phyloP scores from a whole-genome alignment of 23 tunicate genomes.

The Aplidium turbinatum region DNA sequence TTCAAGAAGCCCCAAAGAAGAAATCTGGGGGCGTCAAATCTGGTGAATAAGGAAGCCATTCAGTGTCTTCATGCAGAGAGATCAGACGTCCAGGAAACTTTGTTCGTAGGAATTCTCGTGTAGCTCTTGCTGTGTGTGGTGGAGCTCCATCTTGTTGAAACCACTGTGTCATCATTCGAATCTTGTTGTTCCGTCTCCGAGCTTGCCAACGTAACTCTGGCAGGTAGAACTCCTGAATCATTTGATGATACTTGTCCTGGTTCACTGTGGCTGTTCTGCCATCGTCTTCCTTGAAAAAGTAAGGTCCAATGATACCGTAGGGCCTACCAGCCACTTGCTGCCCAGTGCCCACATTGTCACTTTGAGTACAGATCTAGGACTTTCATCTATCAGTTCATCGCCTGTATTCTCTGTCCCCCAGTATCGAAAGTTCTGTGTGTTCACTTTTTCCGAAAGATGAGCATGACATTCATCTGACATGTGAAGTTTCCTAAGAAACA shows the following conservation, averaged over 20 bases:
- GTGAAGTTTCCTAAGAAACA: neutral
- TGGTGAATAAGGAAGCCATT: constrained; percentile 9
- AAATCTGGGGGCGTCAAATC: constrained; percentile 19
- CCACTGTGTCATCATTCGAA: constrained; percentile 2
- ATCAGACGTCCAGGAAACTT: constrained; percentile 21
- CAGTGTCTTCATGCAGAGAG: constrained; percentile 11
- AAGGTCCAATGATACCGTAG: constrained; percentile 5
- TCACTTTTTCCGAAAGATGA: neutral
- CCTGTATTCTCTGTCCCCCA: neutral
- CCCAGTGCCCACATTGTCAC: too few species aligned
- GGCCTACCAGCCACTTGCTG: neutral
- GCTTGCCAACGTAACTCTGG: neutral
- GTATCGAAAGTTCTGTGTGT: neutral
- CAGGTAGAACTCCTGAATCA: constrained; percentile 11
- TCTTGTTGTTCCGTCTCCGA: constrained; percentile 3
- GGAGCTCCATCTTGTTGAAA: constrained; percentile 23
- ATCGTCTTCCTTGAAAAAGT: constrained; percentile 2
- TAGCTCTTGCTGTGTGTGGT: constrained; percentile 24
- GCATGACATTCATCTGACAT: constrained; percentile 15
- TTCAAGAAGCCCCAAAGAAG: constrained; percentile 17
- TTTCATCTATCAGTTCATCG: neutral
- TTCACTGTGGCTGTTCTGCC: constrained; percentile 11
- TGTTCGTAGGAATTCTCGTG: constrained; percentile 9
- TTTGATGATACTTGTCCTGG: constrained; percentile 1
- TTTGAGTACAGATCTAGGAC: constrained; percentile 5